These are phyloP conservation scores for Takifugu rubripes DNA, from an alignment of 2,797 vertebrate species.

Conservation along the genomic window DNA sequence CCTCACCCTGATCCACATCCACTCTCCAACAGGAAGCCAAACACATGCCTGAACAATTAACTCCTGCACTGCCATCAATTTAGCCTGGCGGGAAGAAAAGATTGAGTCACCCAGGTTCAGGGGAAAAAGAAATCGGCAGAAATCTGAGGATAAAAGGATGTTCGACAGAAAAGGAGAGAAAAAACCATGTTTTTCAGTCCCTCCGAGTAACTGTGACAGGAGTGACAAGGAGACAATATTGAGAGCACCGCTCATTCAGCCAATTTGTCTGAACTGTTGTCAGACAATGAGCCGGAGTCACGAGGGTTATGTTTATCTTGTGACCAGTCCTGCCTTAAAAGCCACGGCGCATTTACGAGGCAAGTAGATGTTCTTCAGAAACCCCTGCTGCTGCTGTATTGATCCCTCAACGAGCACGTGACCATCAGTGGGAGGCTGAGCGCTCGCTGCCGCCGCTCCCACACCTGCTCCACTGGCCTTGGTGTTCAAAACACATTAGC, in stretches of 20 bases:
- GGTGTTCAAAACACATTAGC: neutral
- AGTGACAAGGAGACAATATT: slow-evolving; percentile 68
- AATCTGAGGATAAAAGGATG: slow-evolving; percentile 64
- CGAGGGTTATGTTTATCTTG: slow-evolving; percentile 72
- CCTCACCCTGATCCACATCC: slow-evolving; percentile 66
- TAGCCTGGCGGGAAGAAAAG: slow-evolving; percentile 71
- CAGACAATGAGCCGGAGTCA: slow-evolving; percentile 64
- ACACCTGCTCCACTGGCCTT: neutral
- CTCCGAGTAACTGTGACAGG: slow-evolving; percentile 69
- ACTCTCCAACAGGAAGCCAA: slow-evolving; percentile 74
- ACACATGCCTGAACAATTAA: slow-evolving; percentile 79
- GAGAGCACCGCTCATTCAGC: slow-evolving; percentile 67
- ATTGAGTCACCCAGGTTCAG: slow-evolving; percentile 72
- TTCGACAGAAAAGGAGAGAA: slow-evolving; percentile 54
- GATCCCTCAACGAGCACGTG: slow-evolving; percentile 67
- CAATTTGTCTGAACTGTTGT: slow-evolving; percentile 61
- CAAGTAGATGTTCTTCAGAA: slow-evolving; percentile 55
- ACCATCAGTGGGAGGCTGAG: slow-evolving; percentile 68
- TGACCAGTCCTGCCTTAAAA: slow-evolving; percentile 64
- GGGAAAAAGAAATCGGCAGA: slow-evolving; percentile 52
- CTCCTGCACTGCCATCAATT: slow-evolving; percentile 75
- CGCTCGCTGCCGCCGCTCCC: too few relatives aligned
- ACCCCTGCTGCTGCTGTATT: slow-evolving; percentile 63
- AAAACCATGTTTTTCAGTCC: slow-evolving; percentile 66
- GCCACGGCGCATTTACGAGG: slow-evolving; percentile 53